These are phyloP conservation scores for Campylorhamphus procurvoides DNA, from an alignment of 2,113 vertebrate species.

Conservation along the genomic window DNA sequence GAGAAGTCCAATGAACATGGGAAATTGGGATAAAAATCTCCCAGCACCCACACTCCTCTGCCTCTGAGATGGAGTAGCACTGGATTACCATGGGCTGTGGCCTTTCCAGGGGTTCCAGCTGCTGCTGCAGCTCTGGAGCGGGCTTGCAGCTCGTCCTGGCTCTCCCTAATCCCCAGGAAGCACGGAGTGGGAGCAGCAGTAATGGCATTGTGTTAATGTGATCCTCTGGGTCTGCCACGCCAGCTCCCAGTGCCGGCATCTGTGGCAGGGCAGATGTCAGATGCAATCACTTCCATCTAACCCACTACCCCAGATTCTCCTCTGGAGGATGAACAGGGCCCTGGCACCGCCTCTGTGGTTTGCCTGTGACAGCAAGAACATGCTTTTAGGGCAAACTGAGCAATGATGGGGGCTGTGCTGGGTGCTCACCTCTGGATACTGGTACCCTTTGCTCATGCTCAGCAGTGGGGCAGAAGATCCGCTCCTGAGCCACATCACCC, in stretches of 20 bases:
- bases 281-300: constrained; percentile 44
- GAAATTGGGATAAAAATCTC: background rate
- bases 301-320: constrained; percentile 58
- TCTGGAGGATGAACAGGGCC: rapidly evolving
- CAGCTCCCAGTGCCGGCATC: background rate
- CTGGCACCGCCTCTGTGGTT: background rate
- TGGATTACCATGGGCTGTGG: rapidly evolving
- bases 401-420: background rate
- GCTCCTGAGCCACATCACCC: background rate
- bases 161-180: constrained; percentile 17
- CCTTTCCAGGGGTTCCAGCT: background rate
- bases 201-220: background rate
- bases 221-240: background rate
- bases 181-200: background rate
- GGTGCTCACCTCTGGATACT: background rate
- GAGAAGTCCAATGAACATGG: background rate
- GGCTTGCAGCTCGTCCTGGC: background rate
- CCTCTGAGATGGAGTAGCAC: background rate
- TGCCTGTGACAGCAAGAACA: rapidly evolving
- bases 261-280: constrained; percentile 41
- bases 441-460: background rate
- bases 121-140: rapidly evolving
- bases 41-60: background rate
- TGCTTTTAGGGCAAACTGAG: background rate
- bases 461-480: background rate